A percentile compares a stretch with the other conserved stretches of the same genome.
These are phyloP conservation scores for Actinernus sp. DNA, from an alignment of 92 coral and sea anemone species.

Conservation along the genomic window DNA sequence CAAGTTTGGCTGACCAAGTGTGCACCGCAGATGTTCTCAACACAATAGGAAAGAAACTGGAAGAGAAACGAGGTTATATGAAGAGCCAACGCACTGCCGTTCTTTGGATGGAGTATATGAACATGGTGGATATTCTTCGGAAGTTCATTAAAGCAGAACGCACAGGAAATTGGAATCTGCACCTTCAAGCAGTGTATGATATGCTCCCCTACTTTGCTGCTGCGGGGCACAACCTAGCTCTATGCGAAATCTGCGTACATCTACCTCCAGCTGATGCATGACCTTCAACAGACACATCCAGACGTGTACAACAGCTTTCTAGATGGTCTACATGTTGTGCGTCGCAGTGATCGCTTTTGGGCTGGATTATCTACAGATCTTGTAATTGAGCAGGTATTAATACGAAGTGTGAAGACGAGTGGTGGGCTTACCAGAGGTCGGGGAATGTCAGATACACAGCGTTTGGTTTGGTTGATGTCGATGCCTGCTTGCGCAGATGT, in stretches of 20 bases:
- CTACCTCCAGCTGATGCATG: conserved; percentile 35
- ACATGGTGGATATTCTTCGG: conserved; percentile 47
- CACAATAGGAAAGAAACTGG: conserved; percentile 5
- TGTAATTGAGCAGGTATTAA: conserved; percentile 38
- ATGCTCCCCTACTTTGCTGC: conserved; percentile 67
- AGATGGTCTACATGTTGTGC: conserved; percentile 36
- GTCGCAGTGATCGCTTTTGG: conserved; percentile 41
- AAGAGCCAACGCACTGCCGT: conserved; percentile 32
- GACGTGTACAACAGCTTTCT: conserved; percentile 4
- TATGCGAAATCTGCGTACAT: too few species aligned
- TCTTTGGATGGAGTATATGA: conserved; percentile 51
- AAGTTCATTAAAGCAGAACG: conserved; percentile 54
- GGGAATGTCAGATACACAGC: conserved; percentile 50
- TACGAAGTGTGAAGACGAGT: conserved; percentile 42
- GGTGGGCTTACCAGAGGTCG: conserved; percentile 66
- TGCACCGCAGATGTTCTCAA: conserved; percentile 5
- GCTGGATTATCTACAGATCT: conserved; percentile 43
- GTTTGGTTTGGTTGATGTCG: conserved; percentile 41
- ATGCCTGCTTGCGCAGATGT: conserved; percentile 41
- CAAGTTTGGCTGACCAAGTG: conserved; percentile 7
- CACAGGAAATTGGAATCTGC: conserved; percentile 51
- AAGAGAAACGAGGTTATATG: neutral
- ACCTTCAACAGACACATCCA: conserved; percentile 16
- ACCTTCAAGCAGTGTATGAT: conserved; percentile 37
- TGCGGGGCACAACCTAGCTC: conserved; percentile 49